Evolutionary conservation across 2,113 vertebrate genomes (phyloP), one percentile per base, ranked within the genome.

Genomic region (Gambusia holbrooki): DNA sequence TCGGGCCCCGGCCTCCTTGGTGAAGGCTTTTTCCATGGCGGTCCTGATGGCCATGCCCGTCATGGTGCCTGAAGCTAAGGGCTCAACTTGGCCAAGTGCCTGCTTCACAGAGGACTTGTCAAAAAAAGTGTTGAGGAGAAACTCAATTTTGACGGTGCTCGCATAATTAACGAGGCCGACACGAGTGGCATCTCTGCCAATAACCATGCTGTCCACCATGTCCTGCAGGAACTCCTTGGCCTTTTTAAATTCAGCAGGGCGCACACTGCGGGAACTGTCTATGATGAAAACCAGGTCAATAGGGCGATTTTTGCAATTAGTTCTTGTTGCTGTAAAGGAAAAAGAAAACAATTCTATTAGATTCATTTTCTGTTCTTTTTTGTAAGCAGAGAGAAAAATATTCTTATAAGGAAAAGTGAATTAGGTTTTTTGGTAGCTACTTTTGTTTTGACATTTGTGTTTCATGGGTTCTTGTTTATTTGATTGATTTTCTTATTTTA

Each of bases 81-180:
- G 97, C 30, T 93, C 84, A 0, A 98, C 93, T 8, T 73, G 93
- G 0, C 93, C 94, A 76, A 99, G 65, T 0, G 97, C 97, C 67
- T 92, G 92, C 85, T 96, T 96, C 89, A 99, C 66, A 8, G 94
- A 89, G 0, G 79, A 86, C 87, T 95, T 97, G 63, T 95, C 94
- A 8, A 89, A 91, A 83, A 96, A 91, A 3, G 93, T 95, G 71
- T 92, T 95, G 12, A 99, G 94, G 0, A 92, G 93, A 84, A 99
- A 98, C 89, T 99, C 97, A 0, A 95, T 94, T 79, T 94, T 94
- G 77, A 98, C 97, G 0, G 96, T 96, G 94, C 97, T 99, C 8
- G 97, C 97, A 0, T 98, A 99, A 85, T 99, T 98, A 87, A 99
- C 90, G 28, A 99, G 90, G 0, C 96, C 96, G n/a, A 98, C 96